Conservation (phyloP, 2,888 invertebrate genomes). For the Phytoseiulus persimilis region DNA sequence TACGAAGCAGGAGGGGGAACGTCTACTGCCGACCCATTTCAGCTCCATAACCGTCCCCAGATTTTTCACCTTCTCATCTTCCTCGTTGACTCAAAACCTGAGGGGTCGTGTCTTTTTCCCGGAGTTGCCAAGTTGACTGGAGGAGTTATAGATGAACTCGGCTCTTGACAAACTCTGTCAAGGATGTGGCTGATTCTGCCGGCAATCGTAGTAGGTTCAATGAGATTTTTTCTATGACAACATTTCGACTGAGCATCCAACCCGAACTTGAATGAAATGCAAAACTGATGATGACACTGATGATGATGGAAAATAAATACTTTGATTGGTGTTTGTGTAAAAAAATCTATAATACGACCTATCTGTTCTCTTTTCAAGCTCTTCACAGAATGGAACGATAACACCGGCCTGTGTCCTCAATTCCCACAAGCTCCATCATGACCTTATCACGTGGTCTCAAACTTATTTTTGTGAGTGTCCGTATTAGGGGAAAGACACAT, state of each 20-base stretch:
- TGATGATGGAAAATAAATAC: not conserved
- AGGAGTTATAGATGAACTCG: not conserved
- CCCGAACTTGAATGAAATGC: not conserved
- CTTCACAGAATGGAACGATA: too few species aligned
- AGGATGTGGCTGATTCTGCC: not conserved
- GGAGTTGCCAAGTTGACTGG: not conserved
- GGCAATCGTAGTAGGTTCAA: not conserved
- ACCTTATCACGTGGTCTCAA: too few species aligned
- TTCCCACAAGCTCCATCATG: too few species aligned
- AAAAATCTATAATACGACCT: not conserved
- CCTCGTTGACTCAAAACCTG: not conserved
- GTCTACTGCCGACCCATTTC: not conserved
- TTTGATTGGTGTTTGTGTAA: not conserved
- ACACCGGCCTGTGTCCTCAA: too few species aligned
- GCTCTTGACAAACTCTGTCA: not conserved
- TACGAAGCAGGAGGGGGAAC: not conserved
- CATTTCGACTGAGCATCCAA: not conserved
- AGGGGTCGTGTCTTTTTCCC: not conserved
- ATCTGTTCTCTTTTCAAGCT: too few species aligned
- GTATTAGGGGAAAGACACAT: too few species aligned
- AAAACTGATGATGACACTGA: not conserved
- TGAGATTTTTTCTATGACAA: not conserved
- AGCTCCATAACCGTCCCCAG: not conserved
- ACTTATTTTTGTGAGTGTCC: too few species aligned
- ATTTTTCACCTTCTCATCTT: not conserved